These are phyloP conservation scores for Lasius platythorax DNA, from an alignment of 2,888 invertebrate species.

Conservation along the genomic window DNA sequence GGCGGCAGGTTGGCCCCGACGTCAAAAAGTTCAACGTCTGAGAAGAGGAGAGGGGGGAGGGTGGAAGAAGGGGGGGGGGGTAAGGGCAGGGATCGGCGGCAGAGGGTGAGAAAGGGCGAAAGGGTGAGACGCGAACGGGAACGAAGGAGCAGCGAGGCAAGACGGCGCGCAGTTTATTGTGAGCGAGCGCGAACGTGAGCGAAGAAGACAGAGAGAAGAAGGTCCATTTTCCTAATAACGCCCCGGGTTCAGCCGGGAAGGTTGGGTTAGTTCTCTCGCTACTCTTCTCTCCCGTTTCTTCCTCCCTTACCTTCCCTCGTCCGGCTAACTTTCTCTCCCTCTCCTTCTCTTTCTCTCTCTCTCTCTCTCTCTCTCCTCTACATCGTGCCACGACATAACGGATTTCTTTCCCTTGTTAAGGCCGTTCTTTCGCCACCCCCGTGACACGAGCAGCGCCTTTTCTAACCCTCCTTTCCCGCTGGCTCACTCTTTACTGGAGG, in stretches of 20 bases:
- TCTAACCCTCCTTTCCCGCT: slow-evolving; percentile 37
- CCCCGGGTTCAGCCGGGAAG: slow-evolving; percentile 71
- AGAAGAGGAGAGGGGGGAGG: neutral
- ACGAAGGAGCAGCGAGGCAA: slow-evolving; percentile 27
- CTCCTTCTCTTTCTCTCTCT: neutral
- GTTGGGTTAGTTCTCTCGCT: slow-evolving; percentile 52
- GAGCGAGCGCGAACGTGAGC: slow-evolving; percentile 47
- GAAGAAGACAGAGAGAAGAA: slow-evolving; percentile 43
- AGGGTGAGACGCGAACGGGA: slow-evolving; percentile 25
- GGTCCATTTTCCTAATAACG: slow-evolving; percentile 79
- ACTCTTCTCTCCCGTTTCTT: slow-evolving; percentile 17
- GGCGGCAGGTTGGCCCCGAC: slow-evolving; percentile 59
- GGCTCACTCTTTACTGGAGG: slow-evolving; percentile 15
- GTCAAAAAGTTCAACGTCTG: slow-evolving; percentile 64
- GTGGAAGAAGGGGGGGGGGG: neutral
- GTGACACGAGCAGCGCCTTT: slow-evolving; percentile 65
- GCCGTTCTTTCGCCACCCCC: slow-evolving; percentile 65
- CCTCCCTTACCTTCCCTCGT: neutral
- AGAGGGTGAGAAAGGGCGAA: slow-evolving; percentile 35
- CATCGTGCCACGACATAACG: slow-evolving; percentile 36
- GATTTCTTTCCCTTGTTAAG: slow-evolving; percentile 70
- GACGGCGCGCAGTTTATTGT: slow-evolving; percentile 62
- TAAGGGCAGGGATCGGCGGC: neutral
- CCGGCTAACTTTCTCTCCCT: neutral
- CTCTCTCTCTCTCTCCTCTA: neutral